phyloP scores from a whole-genome alignment of 35 echinoderm and acorn worm genomes.

The Apostichopus californicus region DNA sequence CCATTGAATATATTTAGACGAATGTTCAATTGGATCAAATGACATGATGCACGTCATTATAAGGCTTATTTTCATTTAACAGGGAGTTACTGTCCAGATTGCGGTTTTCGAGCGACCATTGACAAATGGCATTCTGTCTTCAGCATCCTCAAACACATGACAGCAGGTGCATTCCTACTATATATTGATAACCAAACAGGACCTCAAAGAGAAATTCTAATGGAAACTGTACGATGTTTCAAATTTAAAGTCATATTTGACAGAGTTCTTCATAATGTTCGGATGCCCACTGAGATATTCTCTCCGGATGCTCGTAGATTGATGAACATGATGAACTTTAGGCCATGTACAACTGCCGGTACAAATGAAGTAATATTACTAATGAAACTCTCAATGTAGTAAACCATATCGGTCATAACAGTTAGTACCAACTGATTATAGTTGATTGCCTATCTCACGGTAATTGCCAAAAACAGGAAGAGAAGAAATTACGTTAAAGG shows the following conservation, averaged over 20 bases:
- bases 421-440: too few relatives aligned
- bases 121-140: slow-evolving; percentile 21
- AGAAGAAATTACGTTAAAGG: too few relatives aligned
- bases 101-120: background rate
- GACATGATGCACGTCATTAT: too few relatives aligned
- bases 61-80: background rate
- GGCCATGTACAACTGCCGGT: background rate
- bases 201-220: background rate
- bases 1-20: too few relatives aligned
- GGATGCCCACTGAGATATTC: background rate
- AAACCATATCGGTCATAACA: too few relatives aligned
- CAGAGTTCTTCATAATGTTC: background rate
- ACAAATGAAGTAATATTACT: slow-evolving; percentile 20
- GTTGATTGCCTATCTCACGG: too few relatives aligned
- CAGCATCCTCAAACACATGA: slow-evolving; percentile 4
- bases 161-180: background rate
- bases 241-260: background rate
- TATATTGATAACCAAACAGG: slow-evolving; percentile 18
- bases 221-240: background rate
- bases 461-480: too few relatives aligned
- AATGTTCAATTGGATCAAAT: too few relatives aligned
- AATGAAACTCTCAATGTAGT: background rate
- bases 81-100: background rate
- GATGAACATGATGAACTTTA: background rate
- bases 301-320: background rate